Base-by-base conservation (phyloP, 2,888 invertebrate genomes). In the Trilocha varians region DNA sequence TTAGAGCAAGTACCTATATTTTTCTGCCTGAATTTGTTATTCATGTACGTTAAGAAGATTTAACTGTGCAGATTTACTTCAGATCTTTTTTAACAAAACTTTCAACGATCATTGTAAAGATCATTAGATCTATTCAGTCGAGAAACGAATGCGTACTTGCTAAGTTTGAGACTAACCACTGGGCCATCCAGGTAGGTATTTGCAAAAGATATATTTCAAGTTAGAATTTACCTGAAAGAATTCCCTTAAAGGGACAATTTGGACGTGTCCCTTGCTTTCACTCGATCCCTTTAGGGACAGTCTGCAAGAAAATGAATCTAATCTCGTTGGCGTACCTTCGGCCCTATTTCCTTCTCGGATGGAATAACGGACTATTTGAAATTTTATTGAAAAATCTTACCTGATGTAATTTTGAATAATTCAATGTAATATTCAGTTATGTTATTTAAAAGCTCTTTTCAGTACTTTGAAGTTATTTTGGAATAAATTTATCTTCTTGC, bases 341-440 rank as follows among this genome's bases (percentile, higher is more conserved):
- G 14, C 36, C 15, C 8, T 40, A 40, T n/a, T 18, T 16, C 15
- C 25, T 16, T 34, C 47, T 48, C 18, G 36, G 48, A 62, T 62
- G 50, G 53, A 62, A 52, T 59, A 65, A 66, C 62, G 52, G 50
- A 40, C 45, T 41, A 50, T 47, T 45, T 43, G 46, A 50, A 53
- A 33, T 53, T 56, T 62, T 62, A 67, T 60, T 63, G 65, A 62
- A 67, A 62, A 61, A 55, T 47, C 54, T 53, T 47, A 50, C 49
- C 48, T 50, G 43, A 49, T 44, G 53, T 52, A 50, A 60, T 63
- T 57, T 44, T 43, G 25, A 35, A n/a, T n/a, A n/a, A n/a, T n/a
- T n/a, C n/a, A n/a, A n/a, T n/a, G n/a, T n/a, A n/a, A n/a, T n/a
- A n/a, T n/a, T n/a, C n/a, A n/a, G n/a, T n/a, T n/a, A n/a, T n/a